Percentiles rank a stretch among this genome's conserved stretches.
phyloP scores from a whole-genome alignment of 1,140 invertebrate species.

The Panonychus citri region DNA sequence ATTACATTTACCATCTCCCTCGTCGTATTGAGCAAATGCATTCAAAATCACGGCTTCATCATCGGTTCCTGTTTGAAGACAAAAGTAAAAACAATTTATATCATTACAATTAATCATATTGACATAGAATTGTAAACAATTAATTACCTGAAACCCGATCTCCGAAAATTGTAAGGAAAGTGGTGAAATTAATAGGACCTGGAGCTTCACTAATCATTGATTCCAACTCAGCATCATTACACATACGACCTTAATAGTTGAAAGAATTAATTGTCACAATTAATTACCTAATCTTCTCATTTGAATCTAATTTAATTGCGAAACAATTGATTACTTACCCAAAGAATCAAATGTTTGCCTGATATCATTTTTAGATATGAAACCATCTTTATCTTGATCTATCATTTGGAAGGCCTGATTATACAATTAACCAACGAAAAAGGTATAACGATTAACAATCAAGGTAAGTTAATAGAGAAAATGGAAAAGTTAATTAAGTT shows the following conservation, averaged over 20 bases:
- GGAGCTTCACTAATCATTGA: constrained; percentile 69
- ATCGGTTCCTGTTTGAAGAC: constrained; percentile 37
- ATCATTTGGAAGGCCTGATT: constrained; percentile 80
- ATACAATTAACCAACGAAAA: background rate
- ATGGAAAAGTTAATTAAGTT: background rate
- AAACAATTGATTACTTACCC: constrained; percentile 28
- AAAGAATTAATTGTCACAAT: too few relatives aligned
- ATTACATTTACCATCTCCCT: constrained; percentile 28
- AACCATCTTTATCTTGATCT: constrained; percentile 93
- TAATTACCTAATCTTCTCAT: too few relatives aligned
- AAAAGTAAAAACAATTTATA: background rate
- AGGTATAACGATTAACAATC: background rate
- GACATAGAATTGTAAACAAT: constrained; percentile 5
- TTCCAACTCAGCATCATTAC: constrained; percentile 68
- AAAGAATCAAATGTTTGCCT: constrained; percentile 82
- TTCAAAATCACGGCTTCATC: constrained; percentile 81
- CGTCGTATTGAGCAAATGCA: constrained; percentile 87
- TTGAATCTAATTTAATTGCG: too few relatives aligned
- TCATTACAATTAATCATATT: background rate
- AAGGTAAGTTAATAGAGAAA: background rate
- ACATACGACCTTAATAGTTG: constrained; percentile 32
- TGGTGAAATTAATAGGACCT: constrained; percentile 85
- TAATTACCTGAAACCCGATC: constrained; percentile 47
- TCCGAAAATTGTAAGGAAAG: constrained; percentile 72
- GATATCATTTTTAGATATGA: constrained; percentile 85